Evolutionary conservation across 30 jellyfish, hydroid and myxozoan genomes (phyloP).

Genomic region (Pelagia noctiluca): DNA sequence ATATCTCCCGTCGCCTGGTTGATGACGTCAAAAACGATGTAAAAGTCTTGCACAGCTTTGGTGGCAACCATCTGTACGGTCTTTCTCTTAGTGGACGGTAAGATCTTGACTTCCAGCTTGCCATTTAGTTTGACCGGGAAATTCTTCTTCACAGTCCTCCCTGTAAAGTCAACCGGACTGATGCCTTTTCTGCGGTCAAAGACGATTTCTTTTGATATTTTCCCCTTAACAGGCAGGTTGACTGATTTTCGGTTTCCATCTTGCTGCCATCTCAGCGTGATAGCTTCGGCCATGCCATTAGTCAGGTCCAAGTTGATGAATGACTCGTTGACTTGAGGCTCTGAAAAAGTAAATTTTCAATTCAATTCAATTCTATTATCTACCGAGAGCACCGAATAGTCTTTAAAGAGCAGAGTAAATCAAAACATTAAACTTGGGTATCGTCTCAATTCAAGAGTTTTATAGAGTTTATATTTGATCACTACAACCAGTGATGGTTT

Average conservation of each 20-base stretch:
- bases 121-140: conserved; percentile 68
- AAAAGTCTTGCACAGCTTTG: conserved; percentile 45
- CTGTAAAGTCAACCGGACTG: conserved; percentile 56
- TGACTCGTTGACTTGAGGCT: conserved; percentile 41
- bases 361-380: too few relatives aligned
- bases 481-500: too few relatives aligned
- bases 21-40: conserved; percentile 1
- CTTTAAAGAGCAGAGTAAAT: too few relatives aligned
- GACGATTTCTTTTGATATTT: not conserved
- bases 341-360: too few relatives aligned
- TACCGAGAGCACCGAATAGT: too few relatives aligned
- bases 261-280: conserved; percentile 57
- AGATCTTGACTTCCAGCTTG: not conserved
- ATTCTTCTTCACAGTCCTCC: conserved; percentile 15
- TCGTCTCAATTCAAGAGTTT: too few relatives aligned
- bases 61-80: not conserved
- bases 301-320: conserved; percentile 19
- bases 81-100: conserved; percentile 26
- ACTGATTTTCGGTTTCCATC: conserved; percentile 34
- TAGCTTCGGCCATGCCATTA: conserved; percentile 19
- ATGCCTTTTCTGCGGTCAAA: conserved; percentile 45
- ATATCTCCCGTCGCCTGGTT: conserved; percentile 52
- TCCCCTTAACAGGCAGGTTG: not conserved
- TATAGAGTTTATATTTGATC: too few relatives aligned
- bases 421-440: too few relatives aligned